phyloP scores from a whole-genome alignment of 2,888 invertebrate species.

The Scaptomyza cyrtandrae region DNA sequence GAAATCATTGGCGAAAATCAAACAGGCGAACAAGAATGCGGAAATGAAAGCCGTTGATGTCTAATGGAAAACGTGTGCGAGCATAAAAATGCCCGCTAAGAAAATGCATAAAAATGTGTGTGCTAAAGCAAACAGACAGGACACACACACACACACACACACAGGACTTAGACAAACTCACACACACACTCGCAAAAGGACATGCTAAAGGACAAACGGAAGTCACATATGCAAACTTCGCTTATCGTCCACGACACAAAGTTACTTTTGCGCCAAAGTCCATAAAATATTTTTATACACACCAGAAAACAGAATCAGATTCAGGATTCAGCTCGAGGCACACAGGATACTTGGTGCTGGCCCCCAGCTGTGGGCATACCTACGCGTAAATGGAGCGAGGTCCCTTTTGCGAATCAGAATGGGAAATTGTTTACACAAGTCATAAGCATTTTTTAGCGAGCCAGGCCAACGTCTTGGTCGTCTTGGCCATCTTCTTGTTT shows the following conservation, averaged over 20 bases:
- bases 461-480: slow-evolving; percentile 48
- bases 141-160: no score
- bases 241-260: slow-evolving; percentile 68
- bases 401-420: slow-evolving; percentile 22
- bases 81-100: slow-evolving; percentile 84
- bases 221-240: slow-evolving; percentile 75
- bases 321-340: slow-evolving; percentile 5
- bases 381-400: slow-evolving; percentile 65
- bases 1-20: slow-evolving; percentile 56
- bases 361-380: slow-evolving; percentile 55
- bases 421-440: slow-evolving; percentile 77
- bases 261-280: slow-evolving; percentile 73
- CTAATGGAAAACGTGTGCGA: slow-evolving; percentile 83
- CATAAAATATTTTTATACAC: slow-evolving; percentile 73
- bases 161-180: slow-evolving; percentile 34
- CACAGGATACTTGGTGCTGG: slow-evolving; percentile 21
- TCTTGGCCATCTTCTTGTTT: slow-evolving; percentile 45
- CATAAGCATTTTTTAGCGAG: slow-evolving; percentile 78
- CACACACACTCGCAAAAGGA: slow-evolving; percentile 44
- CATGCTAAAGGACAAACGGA: slow-evolving; percentile 72
- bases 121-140: slow-evolving; percentile 50
- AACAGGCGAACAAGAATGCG: slow-evolving; percentile 45
- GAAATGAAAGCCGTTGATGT: slow-evolving; percentile 71
- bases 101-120: slow-evolving; percentile 79
- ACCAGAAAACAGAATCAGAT: slow-evolving; percentile 41